Conservation (phyloP, 1,140 invertebrate species). For the Drosophila kepulauana region DNA sequence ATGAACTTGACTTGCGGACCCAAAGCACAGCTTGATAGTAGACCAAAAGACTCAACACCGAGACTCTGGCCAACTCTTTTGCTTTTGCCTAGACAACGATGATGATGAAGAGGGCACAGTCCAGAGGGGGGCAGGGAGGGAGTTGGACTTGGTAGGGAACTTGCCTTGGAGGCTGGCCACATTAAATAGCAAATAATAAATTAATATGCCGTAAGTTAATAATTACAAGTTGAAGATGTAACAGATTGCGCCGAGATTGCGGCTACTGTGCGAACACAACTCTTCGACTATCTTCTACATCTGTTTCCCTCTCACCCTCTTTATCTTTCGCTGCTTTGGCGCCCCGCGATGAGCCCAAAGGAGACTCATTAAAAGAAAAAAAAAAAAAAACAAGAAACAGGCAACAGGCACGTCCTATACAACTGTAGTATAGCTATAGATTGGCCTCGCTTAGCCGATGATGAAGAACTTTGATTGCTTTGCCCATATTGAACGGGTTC, state of each 20-base stretch:
- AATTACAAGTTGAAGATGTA: constrained; percentile 71
- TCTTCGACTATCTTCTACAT: constrained; percentile 52
- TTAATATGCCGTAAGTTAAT: constrained; percentile 83
- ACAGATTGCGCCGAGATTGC: constrained; percentile 64
- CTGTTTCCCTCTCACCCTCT: constrained; percentile 21
- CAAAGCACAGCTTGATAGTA: constrained; percentile 47
- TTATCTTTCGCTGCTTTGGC: constrained; percentile 12
- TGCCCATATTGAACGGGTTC: not conserved
- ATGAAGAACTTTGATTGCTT: not conserved
- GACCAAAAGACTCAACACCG: constrained; percentile 22
- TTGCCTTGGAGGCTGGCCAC: constrained; percentile 68
- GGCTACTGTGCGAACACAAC: constrained; percentile 67
- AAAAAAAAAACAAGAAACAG: not conserved
- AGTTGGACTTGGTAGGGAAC: not conserved
- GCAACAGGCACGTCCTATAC: constrained; percentile 31
- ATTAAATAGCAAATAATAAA: constrained; percentile 83
- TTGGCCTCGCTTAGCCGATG: constrained; percentile 2
- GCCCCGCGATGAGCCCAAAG: constrained; percentile 22
- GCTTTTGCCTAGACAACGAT: not conserved
- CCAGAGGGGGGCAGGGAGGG: not conserved
- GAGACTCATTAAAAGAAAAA: constrained; percentile 41
- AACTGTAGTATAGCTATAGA: not conserved
- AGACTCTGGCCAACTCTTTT: not conserved
- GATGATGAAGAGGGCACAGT: not conserved
- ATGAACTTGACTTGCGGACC: constrained; percentile 70